These are phyloP conservation scores for Lanius collurio DNA, from an alignment of 2,113 vertebrate genomes.

Conservation along the genomic window DNA sequence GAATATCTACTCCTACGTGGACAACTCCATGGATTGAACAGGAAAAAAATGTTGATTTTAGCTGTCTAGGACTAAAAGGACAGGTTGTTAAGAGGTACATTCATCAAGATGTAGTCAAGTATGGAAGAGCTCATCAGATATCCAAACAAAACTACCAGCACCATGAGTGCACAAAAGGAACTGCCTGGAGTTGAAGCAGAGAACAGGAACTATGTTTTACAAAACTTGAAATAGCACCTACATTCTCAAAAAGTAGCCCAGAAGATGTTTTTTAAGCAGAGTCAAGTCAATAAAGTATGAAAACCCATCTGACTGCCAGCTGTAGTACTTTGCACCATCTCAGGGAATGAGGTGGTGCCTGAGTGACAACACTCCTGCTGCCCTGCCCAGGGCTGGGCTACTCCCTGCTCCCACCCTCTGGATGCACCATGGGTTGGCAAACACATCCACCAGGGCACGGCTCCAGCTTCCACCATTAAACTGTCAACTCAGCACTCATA, in stretches of 20 bases:
- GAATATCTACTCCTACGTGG: background rate
- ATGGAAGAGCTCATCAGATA: background rate
- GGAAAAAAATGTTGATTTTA: background rate
- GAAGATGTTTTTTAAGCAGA: background rate
- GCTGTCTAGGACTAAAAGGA: background rate
- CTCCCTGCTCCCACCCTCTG: background rate
- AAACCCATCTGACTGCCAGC: background rate
- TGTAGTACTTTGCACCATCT: accelerated
- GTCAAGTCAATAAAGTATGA: background rate
- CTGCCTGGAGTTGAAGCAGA: background rate
- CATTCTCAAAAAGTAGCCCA: background rate
- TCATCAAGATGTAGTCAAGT: background rate
- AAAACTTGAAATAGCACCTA: background rate
- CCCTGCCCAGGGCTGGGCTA: accelerated
- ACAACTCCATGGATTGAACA: background rate
- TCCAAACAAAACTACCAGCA: background rate
- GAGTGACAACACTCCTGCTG: accelerated
- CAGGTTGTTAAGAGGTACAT: background rate
- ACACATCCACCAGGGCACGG: background rate
- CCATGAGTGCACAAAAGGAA: accelerated
- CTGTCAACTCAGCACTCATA: background rate
- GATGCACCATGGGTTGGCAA: background rate
- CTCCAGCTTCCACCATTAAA: background rate
- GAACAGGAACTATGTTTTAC: background rate
- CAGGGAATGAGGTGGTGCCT: background rate